Percentiles rank a stretch among this genome's conserved stretches.
Evolutionary conservation across 1,140 invertebrate species (phyloP).

Genomic region (Melipona quadrifasciata): DNA sequence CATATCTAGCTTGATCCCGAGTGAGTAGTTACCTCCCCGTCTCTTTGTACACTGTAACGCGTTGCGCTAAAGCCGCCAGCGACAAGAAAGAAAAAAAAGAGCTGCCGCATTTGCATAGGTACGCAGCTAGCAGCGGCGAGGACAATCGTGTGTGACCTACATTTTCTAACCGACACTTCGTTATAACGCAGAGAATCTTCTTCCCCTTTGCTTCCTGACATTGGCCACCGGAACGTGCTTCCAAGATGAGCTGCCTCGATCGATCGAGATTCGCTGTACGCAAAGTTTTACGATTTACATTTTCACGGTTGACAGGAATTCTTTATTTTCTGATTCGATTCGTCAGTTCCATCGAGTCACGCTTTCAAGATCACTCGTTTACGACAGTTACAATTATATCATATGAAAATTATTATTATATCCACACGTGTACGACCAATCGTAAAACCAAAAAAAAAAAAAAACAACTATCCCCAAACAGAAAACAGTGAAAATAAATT

Average conservation of each 20-base stretch:
- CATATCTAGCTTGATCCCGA: slow-evolving; percentile 1
- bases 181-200: background rate
- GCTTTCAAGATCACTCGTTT: no score
- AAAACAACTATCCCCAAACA: no score
- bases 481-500: no score
- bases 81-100: background rate
- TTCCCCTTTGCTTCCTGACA: no score
- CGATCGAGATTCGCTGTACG: background rate
- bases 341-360: no score
- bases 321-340: no score
- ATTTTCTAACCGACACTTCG: background rate
- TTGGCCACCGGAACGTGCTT: background rate
- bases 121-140: background rate
- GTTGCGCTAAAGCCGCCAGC: slow-evolving; percentile 5
- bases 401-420: no score
- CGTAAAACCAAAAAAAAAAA: no score
- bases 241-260: background rate
- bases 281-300: background rate
- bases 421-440: no score
- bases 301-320: background rate
- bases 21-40: slow-evolving; percentile 28
- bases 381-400: no score
- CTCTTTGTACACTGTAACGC: slow-evolving; percentile 6
- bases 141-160: slow-evolving; percentile 23
- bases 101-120: slow-evolving; percentile 19